Evolutionary conservation across 35 echinoderm and acorn worm genomes (phyloP), one percentile per base, ranked within the genome.

Genomic region (Strongylocentrotus purpuratus): DNA sequence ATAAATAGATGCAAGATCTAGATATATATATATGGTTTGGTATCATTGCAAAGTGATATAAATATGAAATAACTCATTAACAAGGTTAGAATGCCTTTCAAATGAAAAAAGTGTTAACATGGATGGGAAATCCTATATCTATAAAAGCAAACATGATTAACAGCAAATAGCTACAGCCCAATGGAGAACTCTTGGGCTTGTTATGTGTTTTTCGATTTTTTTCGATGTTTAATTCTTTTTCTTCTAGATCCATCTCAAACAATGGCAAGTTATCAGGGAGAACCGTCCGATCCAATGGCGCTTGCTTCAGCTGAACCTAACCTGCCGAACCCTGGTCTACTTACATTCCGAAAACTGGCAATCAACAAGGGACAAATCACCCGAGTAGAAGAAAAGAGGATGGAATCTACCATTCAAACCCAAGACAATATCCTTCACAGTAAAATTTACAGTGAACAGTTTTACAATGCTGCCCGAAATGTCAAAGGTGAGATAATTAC

Each of bases 301-400:
- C 50, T 0, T 11, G 50, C 50, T 55, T 55, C 50, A 55, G 50
- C 15, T 11, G 9, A 55, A 55, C 50, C 50, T 12, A 25, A 71
- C 18, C 5, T 0, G 0, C 91, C 91, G 1, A 93, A 22, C 41
- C 91, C 91, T 28, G 91, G 91, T 93, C 91, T 93, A 55, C 91
- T 93, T 12, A 55, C 9, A 48, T 46, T 93, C 7, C 32, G 48
- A 28, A 55, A 93, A 46, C 91, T 93, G 91, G 12, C 45, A 10
- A 48, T 93, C 46, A 93, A 93, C 91, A 93, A 55, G 91, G 91
- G 91, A 46, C 91, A 93, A 46, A 93, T 93, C 14, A 93, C 91
- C 46, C 22, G 31, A 46, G 46, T 55, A 32, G 91, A 93, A 55
- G 91, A 93, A 55, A 93, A 55, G 48, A 31, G 33, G 45, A 93